Evolutionary conservation across 2,797 vertebrate species (phyloP).

Genomic region (Uromys caudimaculatus): DNA sequence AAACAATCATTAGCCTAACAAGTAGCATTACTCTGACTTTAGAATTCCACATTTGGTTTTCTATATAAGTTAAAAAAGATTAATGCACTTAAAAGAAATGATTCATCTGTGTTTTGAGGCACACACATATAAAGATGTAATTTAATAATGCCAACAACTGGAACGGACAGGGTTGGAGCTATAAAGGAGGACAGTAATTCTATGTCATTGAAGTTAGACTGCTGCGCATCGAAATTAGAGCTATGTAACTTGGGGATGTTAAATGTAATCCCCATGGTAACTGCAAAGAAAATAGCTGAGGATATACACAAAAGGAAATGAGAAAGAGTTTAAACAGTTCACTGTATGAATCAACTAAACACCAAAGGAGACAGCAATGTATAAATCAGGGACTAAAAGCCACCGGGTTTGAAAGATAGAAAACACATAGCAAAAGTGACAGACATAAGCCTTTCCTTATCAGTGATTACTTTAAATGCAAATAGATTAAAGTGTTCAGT

Average conservation of each 20-base stretch:
- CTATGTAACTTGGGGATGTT: not conserved
- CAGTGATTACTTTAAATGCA: slow-evolving; percentile 40
- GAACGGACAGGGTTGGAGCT: not conserved
- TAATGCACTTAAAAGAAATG: slow-evolving; percentile 14
- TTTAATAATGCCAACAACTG: not conserved
- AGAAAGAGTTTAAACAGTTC: not conserved
- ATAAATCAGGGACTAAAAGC: not conserved
- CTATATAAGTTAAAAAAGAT: not conserved
- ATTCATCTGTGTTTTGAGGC: not conserved
- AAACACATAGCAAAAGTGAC: slow-evolving; percentile 36
- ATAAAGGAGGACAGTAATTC: not conserved
- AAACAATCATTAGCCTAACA: slow-evolving; percentile 27
- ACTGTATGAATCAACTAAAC: slow-evolving; percentile 6
- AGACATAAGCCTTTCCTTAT: not conserved
- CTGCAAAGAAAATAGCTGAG: not conserved
- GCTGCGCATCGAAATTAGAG: not conserved
- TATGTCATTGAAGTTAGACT: not conserved
- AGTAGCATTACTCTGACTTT: not conserved
- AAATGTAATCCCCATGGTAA: slow-evolving; percentile 26
- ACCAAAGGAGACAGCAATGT: not conserved
- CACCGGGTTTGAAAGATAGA: not conserved
- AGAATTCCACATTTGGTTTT: not conserved
- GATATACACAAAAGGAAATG: slow-evolving; percentile 32
- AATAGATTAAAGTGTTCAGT: not conserved
- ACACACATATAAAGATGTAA: not conserved